Conservation (phyloP, 1,140 invertebrate genomes). For the Asobara japonica region DNA sequence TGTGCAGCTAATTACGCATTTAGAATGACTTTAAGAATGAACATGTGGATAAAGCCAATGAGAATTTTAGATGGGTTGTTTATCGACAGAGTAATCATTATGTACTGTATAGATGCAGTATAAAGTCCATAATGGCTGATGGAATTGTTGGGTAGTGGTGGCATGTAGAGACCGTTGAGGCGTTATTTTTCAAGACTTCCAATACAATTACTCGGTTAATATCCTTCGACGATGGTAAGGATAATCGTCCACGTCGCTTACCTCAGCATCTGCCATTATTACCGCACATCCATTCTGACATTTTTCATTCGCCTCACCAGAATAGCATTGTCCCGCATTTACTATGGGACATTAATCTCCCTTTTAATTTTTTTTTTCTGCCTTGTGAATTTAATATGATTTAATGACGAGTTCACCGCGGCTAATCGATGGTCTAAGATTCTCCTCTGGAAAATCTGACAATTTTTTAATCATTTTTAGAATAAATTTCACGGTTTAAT, state of each 20-base stretch:
- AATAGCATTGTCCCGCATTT: neutral
- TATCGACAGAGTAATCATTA: neutral
- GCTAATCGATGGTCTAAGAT: too few species aligned
- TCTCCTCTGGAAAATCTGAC: too few species aligned
- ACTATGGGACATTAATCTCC: neutral
- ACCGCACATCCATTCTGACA: constrained; percentile 7
- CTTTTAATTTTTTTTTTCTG: neutral
- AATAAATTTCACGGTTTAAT: neutral
- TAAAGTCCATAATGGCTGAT: neutral
- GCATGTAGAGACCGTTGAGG: neutral
- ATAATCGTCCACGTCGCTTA: constrained; percentile 37
- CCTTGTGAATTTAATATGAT: neutral
- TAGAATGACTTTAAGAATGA: too few species aligned
- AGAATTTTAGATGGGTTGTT: neutral
- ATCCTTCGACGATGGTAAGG: constrained; percentile 31
- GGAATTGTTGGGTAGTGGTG: neutral
- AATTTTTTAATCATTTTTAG: too few species aligned
- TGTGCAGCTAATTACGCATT: too few species aligned
- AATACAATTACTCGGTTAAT: constrained; percentile 45
- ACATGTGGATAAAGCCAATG: neutral
- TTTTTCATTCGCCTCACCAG: neutral
- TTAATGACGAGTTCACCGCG: too few species aligned
- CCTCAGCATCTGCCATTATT: constrained; percentile 24
- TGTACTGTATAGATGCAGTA: neutral
- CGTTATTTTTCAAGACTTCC: constrained; percentile 26